A percentile compares a stretch with the other conserved stretches of the same genome.
These are phyloP conservation scores for Panagrolaimus sp. DNA, from an alignment of 1,140 invertebrate genomes.

Conservation along the genomic window DNA sequence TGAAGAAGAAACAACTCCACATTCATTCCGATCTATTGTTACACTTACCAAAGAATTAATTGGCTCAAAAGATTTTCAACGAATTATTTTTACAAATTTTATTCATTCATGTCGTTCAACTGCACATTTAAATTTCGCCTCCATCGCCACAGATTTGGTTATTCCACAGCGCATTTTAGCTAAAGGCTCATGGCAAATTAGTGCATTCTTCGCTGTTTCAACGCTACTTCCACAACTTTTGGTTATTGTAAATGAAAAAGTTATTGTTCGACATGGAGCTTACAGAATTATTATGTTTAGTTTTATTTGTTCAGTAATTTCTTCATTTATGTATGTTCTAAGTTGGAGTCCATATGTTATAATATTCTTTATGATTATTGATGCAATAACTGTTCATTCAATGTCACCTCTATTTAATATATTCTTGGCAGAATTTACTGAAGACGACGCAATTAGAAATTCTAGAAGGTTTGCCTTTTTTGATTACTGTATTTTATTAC, in stretches of 20 bases:
- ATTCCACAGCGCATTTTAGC: constrained; percentile 48
- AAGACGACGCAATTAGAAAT: constrained; percentile 48
- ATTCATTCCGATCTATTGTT: constrained; percentile 13
- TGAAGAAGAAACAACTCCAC: constrained; percentile 5
- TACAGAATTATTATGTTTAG: constrained; percentile 38
- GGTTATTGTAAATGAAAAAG: constrained; percentile 46
- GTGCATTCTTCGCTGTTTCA: constrained; percentile 42
- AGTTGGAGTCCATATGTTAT: constrained; percentile 40
- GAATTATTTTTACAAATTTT: constrained; percentile 51
- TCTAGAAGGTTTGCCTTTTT: constrained; percentile 20
- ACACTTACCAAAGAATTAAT: constrained; percentile 40
- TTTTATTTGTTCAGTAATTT: constrained; percentile 38
- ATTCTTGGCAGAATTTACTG: constrained; percentile 54
- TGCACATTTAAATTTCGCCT: constrained; percentile 54
- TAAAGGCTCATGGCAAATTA: constrained; percentile 50
- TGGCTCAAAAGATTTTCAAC: constrained; percentile 37
- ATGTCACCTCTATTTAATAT: constrained; percentile 54
- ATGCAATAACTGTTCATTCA: constrained; percentile 51
- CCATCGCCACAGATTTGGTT: constrained; percentile 52
- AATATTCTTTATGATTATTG: constrained; percentile 53
- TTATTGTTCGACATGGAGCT: constrained; percentile 37
- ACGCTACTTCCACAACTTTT: constrained; percentile 49
- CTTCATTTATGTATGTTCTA: constrained; percentile 40
- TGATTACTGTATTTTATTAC: too few species aligned
- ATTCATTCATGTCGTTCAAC: constrained; percentile 45